These are phyloP conservation scores for Phylloscopus whistleri DNA, from an alignment of 2,113 vertebrate genomes.

Conservation along the genomic window DNA sequence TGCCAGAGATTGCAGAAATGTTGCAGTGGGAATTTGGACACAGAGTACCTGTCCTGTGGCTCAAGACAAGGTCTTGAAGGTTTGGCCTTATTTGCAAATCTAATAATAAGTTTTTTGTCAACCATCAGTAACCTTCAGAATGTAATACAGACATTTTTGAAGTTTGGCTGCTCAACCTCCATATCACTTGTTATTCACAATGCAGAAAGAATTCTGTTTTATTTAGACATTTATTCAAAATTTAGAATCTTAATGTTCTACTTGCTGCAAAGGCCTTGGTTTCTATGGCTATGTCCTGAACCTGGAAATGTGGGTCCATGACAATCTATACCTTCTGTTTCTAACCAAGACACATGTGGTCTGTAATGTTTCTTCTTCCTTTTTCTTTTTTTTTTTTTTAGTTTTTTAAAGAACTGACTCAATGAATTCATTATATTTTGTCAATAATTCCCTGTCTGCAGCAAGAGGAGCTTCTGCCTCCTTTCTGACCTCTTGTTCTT, in stretches of 20 bases:
- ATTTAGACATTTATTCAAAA: neutral
- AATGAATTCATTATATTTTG: neutral
- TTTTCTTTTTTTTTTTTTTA: too few relatives aligned
- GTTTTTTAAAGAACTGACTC: neutral
- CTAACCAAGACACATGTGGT: neutral
- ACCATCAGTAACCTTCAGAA: neutral
- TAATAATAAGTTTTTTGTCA: neutral
- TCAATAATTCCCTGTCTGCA: neutral
- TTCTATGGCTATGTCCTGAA: neutral
- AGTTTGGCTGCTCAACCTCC: neutral
- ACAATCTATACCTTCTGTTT: neutral
- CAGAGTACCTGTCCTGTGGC: neutral
- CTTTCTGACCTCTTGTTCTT: neutral
- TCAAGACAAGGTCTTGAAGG: neutral
- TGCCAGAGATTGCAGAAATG: neutral
- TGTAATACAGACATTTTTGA: neutral
- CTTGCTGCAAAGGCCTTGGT: neutral
- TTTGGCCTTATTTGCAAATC: neutral
- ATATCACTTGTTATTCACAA: neutral
- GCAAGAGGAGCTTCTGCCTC: neutral
- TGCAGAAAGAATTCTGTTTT: neutral
- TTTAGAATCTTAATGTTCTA: neutral
- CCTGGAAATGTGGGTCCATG: neutral
- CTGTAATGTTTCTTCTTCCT: neutral
- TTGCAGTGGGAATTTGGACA: neutral